These are phyloP conservation scores for Sminthopsis crassicaudata DNA, from an alignment of 2,113 vertebrate species.

Conservation along the genomic window DNA sequence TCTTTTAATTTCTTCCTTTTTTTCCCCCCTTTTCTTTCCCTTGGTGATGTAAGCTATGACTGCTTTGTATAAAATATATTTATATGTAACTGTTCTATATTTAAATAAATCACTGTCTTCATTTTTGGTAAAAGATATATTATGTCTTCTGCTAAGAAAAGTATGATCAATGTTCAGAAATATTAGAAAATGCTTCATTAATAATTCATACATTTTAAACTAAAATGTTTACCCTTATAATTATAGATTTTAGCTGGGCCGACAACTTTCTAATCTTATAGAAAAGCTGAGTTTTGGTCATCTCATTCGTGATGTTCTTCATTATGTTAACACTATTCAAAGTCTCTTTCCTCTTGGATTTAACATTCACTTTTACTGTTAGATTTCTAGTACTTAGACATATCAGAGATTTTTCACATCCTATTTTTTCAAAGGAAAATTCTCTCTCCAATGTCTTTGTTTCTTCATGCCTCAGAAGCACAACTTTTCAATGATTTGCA, in stretches of 20 bases:
- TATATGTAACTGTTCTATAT: background rate
- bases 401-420: background rate
- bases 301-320: background rate
- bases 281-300: background rate
- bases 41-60: background rate
- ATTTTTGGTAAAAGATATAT: background rate
- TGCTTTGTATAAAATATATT: background rate
- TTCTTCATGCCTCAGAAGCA: too few relatives aligned
- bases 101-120: background rate
- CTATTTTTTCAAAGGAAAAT: too few relatives aligned
- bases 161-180: background rate
- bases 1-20: too few relatives aligned
- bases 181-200: background rate
- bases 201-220: background rate
- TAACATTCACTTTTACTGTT: background rate
- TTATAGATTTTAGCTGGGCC: background rate
- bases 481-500: too few relatives aligned
- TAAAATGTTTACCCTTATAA: background rate
- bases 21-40: background rate
- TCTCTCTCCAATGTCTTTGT: too few relatives aligned
- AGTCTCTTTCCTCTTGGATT: background rate
- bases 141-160: background rate
- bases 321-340: background rate
- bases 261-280: background rate
- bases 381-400: background rate